phyloP scores from a whole-genome alignment of 1,140 invertebrate genomes.

The Radopholus similis region DNA sequence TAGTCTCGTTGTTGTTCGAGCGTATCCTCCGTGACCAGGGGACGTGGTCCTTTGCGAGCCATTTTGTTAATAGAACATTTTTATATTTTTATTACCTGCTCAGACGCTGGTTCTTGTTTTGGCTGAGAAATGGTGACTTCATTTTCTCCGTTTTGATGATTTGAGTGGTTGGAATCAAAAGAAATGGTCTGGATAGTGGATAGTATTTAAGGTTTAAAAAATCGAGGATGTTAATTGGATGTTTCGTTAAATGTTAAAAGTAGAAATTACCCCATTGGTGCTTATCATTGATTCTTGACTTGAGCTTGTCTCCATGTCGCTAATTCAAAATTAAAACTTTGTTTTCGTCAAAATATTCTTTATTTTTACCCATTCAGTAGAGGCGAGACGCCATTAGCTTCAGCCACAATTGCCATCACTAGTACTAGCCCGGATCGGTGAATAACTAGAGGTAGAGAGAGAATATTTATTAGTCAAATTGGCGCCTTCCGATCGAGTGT shows the following conservation, averaged over 20 bases:
- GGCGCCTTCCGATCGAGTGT: background rate
- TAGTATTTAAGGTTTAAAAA: background rate
- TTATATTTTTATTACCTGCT: background rate
- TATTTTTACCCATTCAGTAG: background rate
- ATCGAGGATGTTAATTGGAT: background rate
- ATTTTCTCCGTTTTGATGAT: background rate
- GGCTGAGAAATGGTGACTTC: background rate
- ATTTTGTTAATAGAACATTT: background rate
- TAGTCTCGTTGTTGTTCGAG: too few species aligned
- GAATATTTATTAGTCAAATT: background rate
- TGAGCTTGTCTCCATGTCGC: background rate
- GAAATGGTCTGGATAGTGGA: background rate
- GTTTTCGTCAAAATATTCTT: too few species aligned
- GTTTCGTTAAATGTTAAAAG: background rate
- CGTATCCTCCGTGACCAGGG: too few species aligned
- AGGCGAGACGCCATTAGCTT: background rate
- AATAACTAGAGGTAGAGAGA: too few species aligned
- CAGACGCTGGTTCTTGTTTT: background rate
- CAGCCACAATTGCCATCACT: background rate
- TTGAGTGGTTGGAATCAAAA: background rate
- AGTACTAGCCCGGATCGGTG: background rate
- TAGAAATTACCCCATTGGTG: background rate
- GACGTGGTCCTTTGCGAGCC: background rate
- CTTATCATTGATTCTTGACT: background rate
- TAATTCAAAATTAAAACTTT: too few species aligned